Evolutionary conservation across 2,888 invertebrate species (phyloP), one percentile per base, ranked within the genome.

Genomic region (Dicranocentrus wangi): DNA sequence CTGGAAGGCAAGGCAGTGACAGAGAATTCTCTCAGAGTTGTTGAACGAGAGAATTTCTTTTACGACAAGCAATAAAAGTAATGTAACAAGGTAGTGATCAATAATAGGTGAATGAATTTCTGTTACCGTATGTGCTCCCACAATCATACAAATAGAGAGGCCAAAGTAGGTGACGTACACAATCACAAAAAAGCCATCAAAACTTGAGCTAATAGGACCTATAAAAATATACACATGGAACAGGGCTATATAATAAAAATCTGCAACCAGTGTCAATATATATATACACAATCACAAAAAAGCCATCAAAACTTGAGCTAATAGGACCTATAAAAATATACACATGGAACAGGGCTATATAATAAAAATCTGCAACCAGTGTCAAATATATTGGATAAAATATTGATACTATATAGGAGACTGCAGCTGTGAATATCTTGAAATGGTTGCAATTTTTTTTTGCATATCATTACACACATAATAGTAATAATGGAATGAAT

Each of bases 111-210:
- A 15, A 58, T 23, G 47, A 23, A 47, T 23, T 53, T 47, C 47
- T 23, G 47, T 82, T 80, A 84, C 84, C 82, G 83, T 84, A 28
- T 84, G 84, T 65, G 84, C 84, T 75, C 84, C 84, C 21, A 84
- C 83, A 51, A 84, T 84, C 82, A 84, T 83, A 66, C 82, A 81
- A 75, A 84, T 83, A 60, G 84, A 72, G 76, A 83, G 82, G 81
- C 82, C 84, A 83, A 84, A 84, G 72, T 84, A 84, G 81, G 83
- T 82, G 82, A 83, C 82, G 78, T 84, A 84, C 28, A 84, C 70
- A 80, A 84, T 65, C 65, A 82, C 83, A 81, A 84, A 82, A 78
- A 82, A 84, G 19, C 83, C 84, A 73, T 84, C 84, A 63, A 84
- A 82, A 75, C 80, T 82, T 83, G 83, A 82, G 79, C 82, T 81